Evolutionary conservation across 1,140 invertebrate genomes (phyloP).

Genomic region (Frieseomelitta varia): DNA sequence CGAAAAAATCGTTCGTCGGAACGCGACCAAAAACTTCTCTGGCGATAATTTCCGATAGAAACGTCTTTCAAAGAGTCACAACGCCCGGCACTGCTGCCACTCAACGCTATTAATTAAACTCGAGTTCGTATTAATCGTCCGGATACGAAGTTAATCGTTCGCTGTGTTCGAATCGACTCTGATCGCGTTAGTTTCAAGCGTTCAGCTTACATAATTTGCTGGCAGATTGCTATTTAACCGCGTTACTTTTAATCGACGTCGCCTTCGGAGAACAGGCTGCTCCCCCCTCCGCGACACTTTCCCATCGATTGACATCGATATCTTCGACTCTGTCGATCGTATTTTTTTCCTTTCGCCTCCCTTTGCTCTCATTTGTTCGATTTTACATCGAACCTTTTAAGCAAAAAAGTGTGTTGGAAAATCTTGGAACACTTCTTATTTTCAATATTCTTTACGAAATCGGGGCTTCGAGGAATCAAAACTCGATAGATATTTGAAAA

Average conservation of each 20-base stretch:
- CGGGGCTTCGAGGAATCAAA: too few relatives aligned
- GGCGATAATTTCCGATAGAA: not conserved
- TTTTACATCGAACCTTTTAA: not conserved
- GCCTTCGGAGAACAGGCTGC: not conserved
- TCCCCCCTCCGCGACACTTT: not conserved
- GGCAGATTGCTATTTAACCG: conserved; percentile 28
- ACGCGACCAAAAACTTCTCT: not conserved
- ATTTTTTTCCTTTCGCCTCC: not conserved
- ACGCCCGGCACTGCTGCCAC: not conserved
- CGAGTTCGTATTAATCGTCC: conserved; percentile 10
- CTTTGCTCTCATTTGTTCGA: not conserved
- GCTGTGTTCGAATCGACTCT: conserved; percentile 3
- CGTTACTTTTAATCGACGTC: conserved; percentile 8
- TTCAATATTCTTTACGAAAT: too few relatives aligned
- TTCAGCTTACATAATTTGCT: conserved; percentile 27
- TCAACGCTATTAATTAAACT: conserved; percentile 24
- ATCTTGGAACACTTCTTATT: too few relatives aligned
- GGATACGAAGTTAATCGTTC: conserved; percentile 21
- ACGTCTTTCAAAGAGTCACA: not conserved
- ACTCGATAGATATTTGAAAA: too few relatives aligned
- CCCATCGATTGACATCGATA: not conserved
- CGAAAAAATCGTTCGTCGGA: not conserved
- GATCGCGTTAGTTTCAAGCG: conserved; percentile 5
- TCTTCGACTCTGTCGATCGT: not conserved
- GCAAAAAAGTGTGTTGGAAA: too few relatives aligned